Evolutionary conservation across 2,797 vertebrate species (phyloP).

Genomic region (Muscicapa comitata): DNA sequence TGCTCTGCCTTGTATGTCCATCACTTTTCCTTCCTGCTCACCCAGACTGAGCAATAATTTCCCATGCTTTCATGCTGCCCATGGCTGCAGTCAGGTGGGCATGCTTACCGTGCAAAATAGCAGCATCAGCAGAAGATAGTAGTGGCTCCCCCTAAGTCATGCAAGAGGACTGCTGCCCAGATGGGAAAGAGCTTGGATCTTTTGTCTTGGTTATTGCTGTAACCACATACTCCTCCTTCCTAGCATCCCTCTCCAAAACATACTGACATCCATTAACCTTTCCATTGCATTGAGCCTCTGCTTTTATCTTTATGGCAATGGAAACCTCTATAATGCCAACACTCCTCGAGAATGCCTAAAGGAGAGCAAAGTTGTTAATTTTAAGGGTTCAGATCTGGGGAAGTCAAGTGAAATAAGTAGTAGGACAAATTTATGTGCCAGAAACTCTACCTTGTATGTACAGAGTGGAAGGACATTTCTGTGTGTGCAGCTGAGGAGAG

Average conservation of each 20-base stretch:
- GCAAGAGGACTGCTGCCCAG: neutral
- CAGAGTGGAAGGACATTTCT: neutral
- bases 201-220: neutral
- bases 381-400: neutral
- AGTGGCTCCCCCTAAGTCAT: neutral
- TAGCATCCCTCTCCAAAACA: neutral
- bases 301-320: neutral
- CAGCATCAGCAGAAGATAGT: neutral
- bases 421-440: neutral
- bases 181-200: neutral
- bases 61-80: neutral
- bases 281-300: neutral
- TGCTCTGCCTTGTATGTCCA: neutral
- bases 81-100: rapidly evolving
- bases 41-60: neutral
- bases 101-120: neutral
- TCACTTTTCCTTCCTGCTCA: neutral
- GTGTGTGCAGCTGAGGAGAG: neutral
- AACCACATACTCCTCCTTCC: neutral
- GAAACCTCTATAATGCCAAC: neutral
- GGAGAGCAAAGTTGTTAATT: neutral
- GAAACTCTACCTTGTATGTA: neutral
- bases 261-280: conserved; percentile 3
- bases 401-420: neutral
- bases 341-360: neutral